Base-by-base conservation (phyloP, 1,140 invertebrate genomes). In the Aphidius ervi region DNA sequence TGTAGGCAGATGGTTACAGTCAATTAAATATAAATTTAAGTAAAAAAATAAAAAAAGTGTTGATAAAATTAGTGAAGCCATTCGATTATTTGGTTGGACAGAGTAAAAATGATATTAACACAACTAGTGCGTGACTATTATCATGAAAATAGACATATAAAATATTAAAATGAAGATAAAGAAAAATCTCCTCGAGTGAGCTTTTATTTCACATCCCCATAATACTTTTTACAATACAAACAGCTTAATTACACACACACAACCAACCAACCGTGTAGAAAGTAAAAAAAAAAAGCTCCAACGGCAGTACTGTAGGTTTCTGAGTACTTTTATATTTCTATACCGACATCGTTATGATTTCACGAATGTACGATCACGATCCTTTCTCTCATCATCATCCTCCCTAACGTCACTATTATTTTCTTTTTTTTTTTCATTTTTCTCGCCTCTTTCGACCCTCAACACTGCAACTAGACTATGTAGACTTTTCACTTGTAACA, bases 171-270 rank as follows among this genome's bases (percentile, higher is more conserved):
- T 16, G 16, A 16, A 16, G 16, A 16, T 16, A 16, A 16, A 16
- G 16, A 16, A 16, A 16, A 16, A 16, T 16, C 16, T 16, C 1
- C 16, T 16, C 16, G 16, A 16, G 53, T 9, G 58, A 41, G 16
- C 20, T 57, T 41, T n/a, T n/a, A n/a, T n/a, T n/a, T 42, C 4
- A 40, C 46, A 54, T 55, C 58, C 63, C 56, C 49, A 54, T 56
- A 59, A 49, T 58, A 47, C 16, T 16, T 58, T 49, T 54, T 66
- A 67, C 69, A 69, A 72, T 69, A 67, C 66, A 69, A 74, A 76
- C 74, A 70, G 70, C 72, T 75, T 76, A 77, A 77, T 77, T 75
- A 73, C 62, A 73, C 68, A 73, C 68, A 67, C 16, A 16, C 16
- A 16, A 16, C 16, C 16, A 16, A 16, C 16, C 16, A 31, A 31